phyloP scores from a whole-genome alignment of 2,888 invertebrate genomes.

The Acronicta aceris region DNA sequence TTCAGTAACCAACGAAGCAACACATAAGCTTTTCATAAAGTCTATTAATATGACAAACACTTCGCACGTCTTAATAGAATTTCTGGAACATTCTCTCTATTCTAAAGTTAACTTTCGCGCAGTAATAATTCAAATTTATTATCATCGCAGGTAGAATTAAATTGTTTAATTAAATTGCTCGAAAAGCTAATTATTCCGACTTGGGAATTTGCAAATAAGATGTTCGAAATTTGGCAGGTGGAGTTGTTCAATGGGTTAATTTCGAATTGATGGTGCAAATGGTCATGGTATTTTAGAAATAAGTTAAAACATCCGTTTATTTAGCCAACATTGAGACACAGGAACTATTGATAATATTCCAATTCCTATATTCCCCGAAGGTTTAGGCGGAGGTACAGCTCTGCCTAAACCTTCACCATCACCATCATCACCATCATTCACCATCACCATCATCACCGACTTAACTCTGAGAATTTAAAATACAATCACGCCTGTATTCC shows the following conservation, averaged over 20 bases:
- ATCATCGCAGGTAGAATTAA: conserved; percentile 50
- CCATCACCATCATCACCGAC: too few relatives aligned
- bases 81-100: conserved; percentile 33
- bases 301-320: too few relatives aligned
- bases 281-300: conserved; percentile 20
- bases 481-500: too few relatives aligned
- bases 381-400: too few relatives aligned
- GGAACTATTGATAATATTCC: too few relatives aligned
- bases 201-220: conserved; percentile 55
- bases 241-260: conserved; percentile 42
- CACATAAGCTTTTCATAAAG: background rate
- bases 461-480: too few relatives aligned
- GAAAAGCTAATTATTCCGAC: conserved; percentile 58
- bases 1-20: background rate
- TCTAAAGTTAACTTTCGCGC: conserved; percentile 29
- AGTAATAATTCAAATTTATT: conserved; percentile 55
- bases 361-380: too few relatives aligned
- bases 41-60: conserved; percentile 15
- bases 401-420: too few relatives aligned
- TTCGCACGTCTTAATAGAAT: conserved; percentile 22
- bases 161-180: conserved; percentile 60
- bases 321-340: too few relatives aligned
- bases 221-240: conserved; percentile 45
- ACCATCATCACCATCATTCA: too few relatives aligned
- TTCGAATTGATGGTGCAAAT: conserved; percentile 36